Evolutionary conservation across 2,113 vertebrate species (phyloP), one percentile per base, ranked within the genome.

Genomic region (Cercocebus atys): DNA sequence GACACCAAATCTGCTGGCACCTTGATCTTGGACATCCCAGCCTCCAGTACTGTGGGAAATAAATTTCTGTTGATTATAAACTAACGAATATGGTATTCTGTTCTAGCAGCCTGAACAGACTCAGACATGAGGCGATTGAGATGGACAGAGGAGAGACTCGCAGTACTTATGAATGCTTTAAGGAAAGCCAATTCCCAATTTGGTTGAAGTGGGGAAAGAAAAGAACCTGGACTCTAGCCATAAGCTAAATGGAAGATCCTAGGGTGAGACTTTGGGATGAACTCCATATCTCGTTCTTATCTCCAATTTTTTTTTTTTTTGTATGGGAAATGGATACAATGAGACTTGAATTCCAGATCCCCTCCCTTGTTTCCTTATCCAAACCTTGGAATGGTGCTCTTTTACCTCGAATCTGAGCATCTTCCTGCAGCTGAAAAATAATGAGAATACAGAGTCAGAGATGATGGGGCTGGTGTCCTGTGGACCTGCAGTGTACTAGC

Each of bases 341-440:
- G 35, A 50, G 68, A 72, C 38, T 50, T 64, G 57, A 45, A 76
- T 79, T 5, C 16, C 57, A 78, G 25, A 57, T 73, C n/a, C 73
- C 47, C 68, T 59, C 14, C 79, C 23, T 86, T 43, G n/a, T 68
- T 78, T 25, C 18, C 18, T 50, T 59, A 87, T 10, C 12, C 70
- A 97, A 81, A 88, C 40, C 76, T 94, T 94, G 80, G 8, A 80
- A 59, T 85, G 64, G 14, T 76, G 35, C 50, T 89, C 35, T 83
- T 96, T 95, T 97, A 97, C 96, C 97, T 98, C 82, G 92, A 96
- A 61, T 93, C 78, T 55, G 95, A 89, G 97, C 97, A 96, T 97
- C 93, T 97, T 97, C 86, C 52, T 82, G 97, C 23, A 97, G 85
- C 97, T 98, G 96, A 82, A 97, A 97, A 95, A 93, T 16, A 95